Base-by-base conservation (phyloP, 2,113 vertebrate species). In the Plotosus lineatus region DNA sequence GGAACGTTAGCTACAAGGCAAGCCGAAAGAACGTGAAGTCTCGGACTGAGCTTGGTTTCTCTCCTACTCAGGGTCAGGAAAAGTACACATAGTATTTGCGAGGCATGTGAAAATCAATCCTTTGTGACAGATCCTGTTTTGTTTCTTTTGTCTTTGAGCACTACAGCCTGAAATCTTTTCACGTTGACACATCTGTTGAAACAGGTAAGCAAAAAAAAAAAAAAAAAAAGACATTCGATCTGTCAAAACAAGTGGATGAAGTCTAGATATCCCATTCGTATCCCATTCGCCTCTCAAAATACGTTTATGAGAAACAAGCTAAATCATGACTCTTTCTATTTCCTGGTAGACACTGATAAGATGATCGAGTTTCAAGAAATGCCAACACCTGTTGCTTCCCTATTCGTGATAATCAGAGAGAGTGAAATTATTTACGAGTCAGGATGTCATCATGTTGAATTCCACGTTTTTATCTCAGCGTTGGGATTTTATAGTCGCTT, bases 101-200 rank as follows among this genome's bases (percentile, higher is more conserved):
- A 63, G 36, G 71, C 58, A 42, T 69, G 60, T 69, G 61, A 77
- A 76, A 69, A 75, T 36, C 28, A 3, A 65, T 31, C 72, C n/a
- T 6, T 8, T 23, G 0, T 6, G 55, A 48, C 73, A 68, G 73
- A 36, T 58, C 36, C 10, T 1, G 0, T 44, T 14, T 80, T 51
- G 46, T 75, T 55, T 81, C 33, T 75, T n/a, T 38, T 31, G 15
- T 42, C 50, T 68, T 55, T 69, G 50, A 53, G 21, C 60, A 33
- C 46, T 5, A 38, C 7, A 6, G 80, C 7, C 72, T 76, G 73
- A 46, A 50, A 76, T 36, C n/a, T 15, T 61, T 55, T 66, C 26
- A n/a, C 8, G 10, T 81, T 82, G 61, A 77, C 8, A 28, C 80
- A 60, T 42, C 68, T 81, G 60, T 76, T 81, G 73, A 81, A 48